phyloP scores from a whole-genome alignment of 2,888 invertebrate genomes.

The Zaprionus bogoriensis region DNA sequence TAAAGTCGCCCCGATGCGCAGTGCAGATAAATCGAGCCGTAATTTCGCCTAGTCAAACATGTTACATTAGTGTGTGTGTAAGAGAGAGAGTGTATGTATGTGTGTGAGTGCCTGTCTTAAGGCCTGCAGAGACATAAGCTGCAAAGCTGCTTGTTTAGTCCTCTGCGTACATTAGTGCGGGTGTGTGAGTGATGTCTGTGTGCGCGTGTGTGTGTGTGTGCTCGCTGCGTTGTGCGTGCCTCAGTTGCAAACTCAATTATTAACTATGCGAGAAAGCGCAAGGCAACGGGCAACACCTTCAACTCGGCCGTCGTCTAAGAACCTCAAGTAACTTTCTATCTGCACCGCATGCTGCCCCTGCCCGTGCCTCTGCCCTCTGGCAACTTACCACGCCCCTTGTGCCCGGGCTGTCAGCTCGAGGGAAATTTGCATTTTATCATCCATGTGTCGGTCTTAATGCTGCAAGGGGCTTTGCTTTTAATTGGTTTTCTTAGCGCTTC shows the following conservation, averaged over 20 bases:
- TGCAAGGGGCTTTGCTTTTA: slow-evolving; percentile 68
- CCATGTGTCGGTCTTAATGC: slow-evolving; percentile 48
- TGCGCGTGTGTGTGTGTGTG: slow-evolving; percentile 19
- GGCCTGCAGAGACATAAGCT: slow-evolving; percentile 52
- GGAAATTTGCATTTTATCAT: slow-evolving; percentile 78
- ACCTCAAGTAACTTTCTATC: slow-evolving; percentile 42
- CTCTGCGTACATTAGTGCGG: background rate
- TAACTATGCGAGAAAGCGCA: slow-evolving; percentile 61
- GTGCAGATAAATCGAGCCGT: slow-evolving; percentile 38
- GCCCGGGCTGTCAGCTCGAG: slow-evolving; percentile 50
- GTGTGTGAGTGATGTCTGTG: slow-evolving; percentile 7
- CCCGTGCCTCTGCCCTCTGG: too few relatives aligned
- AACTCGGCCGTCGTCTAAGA: slow-evolving; percentile 33
- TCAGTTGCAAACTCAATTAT: slow-evolving; percentile 74
- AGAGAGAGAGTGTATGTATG: slow-evolving; percentile 6
- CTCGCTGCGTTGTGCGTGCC: slow-evolving; percentile 59
- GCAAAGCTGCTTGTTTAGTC: slow-evolving; percentile 30
- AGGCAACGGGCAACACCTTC: slow-evolving; percentile 68
- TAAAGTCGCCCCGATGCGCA: slow-evolving; percentile 26
- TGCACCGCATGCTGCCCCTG: too few relatives aligned
- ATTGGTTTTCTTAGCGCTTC: slow-evolving; percentile 61
- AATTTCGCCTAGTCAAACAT: slow-evolving; percentile 36
- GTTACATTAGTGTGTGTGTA: slow-evolving; percentile 24
- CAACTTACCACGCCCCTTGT: background rate
- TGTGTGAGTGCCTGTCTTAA: slow-evolving; percentile 30